phyloP scores from a whole-genome alignment of 2,888 invertebrate species.

The Lagria hirta region DNA sequence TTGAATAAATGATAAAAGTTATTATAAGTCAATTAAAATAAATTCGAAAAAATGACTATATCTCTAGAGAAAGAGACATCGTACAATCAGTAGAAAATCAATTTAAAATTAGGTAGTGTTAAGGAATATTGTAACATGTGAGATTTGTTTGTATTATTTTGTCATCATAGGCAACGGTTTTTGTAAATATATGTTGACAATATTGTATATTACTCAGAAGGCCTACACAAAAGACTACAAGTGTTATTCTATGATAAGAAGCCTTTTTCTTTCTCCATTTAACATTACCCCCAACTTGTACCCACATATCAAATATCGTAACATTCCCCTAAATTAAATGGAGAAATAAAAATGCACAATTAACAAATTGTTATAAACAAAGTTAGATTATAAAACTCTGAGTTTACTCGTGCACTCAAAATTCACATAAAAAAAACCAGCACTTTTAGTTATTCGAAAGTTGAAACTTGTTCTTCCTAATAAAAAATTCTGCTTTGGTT shows the following conservation, averaged over 20 bases:
- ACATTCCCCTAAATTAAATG: constrained; percentile 12
- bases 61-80: constrained; percentile 27
- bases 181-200: constrained; percentile 26
- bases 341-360: constrained; percentile 9
- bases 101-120: constrained; percentile 8
- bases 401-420: constrained; percentile 12
- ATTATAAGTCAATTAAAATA: constrained; percentile 45
- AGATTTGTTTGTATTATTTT: constrained; percentile 14
- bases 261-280: constrained; percentile 11
- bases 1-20: constrained; percentile 32
- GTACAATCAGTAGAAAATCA: constrained; percentile 35
- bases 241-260: constrained; percentile 11
- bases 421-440: constrained; percentile 10
- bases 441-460: constrained; percentile 19
- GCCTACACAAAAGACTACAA: constrained; percentile 26
- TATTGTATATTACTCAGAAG: constrained; percentile 24
- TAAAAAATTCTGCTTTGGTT: constrained; percentile 15
- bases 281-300: constrained; percentile 4
- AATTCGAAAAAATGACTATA: constrained; percentile 25
- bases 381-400: constrained; percentile 4
- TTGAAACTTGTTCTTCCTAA: constrained; percentile 21
- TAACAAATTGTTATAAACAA: constrained; percentile 14
- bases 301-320: constrained; percentile 11
- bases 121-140: constrained; percentile 11
- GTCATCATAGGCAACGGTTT: constrained; percentile 9